Conservation (phyloP, 2,113 vertebrate genomes). For the Petaurus breviceps region DNA sequence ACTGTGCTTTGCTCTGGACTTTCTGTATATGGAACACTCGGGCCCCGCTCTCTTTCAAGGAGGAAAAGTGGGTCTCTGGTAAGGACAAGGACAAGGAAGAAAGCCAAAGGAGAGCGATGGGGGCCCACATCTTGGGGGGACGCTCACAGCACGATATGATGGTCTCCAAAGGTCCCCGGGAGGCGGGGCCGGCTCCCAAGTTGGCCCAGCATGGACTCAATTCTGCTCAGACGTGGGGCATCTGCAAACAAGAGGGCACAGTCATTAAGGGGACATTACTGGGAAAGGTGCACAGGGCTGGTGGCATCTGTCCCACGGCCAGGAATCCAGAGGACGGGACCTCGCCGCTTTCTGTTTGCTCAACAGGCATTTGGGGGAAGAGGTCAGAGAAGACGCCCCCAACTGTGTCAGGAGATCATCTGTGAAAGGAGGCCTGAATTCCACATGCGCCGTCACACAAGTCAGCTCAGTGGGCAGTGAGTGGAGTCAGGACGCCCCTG, state of each 20-base stretch:
- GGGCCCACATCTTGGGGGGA: conserved; percentile 69
- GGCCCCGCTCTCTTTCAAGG: neutral
- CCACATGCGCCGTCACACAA: neutral
- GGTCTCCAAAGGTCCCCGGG: neutral
- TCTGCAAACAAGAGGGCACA: neutral
- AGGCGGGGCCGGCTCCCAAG: neutral
- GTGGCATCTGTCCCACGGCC: too few species aligned
- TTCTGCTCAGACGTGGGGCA: neutral
- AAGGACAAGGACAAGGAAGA: conserved; percentile 36
- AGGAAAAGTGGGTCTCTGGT: neutral
- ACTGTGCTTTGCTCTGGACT: neutral
- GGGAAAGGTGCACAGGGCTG: neutral
- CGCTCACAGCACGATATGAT: neutral
- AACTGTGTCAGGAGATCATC: neutral
- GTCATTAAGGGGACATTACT: neutral
- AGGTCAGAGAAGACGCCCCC: too few species aligned
- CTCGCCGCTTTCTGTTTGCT: too few species aligned
- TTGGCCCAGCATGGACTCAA: too few species aligned
- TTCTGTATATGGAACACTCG: neutral
- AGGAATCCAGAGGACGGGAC: neutral
- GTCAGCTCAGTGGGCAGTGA: too few species aligned
- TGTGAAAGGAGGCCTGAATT: too few species aligned
- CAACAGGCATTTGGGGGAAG: too few species aligned
- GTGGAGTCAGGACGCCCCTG: neutral
- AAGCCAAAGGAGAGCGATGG: conserved; percentile 42